Evolutionary conservation across 2,113 vertebrate genomes (phyloP).

Genomic region (Sarotherodon lohbergeri): DNA sequence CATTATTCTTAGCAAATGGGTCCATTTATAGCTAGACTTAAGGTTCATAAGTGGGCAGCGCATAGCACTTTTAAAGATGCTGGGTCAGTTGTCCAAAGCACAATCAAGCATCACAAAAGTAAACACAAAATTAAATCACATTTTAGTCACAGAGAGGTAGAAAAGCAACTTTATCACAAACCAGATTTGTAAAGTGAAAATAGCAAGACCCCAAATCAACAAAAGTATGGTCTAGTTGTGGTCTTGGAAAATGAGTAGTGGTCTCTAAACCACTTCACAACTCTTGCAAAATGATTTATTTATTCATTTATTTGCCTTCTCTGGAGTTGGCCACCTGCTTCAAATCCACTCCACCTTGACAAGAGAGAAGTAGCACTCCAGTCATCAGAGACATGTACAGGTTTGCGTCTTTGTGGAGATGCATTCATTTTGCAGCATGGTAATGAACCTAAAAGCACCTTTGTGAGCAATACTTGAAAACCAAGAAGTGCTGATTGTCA

Average conservation of each 20-base stretch:
- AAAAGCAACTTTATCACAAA: not conserved
- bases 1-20: not conserved
- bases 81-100: not conserved
- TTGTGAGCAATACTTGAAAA: not conserved
- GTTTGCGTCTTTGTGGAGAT: not conserved
- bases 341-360: not conserved
- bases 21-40: not conserved
- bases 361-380: not conserved
- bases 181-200: not conserved
- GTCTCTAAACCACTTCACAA: not conserved
- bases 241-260: not conserved
- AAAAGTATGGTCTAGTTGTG: not conserved
- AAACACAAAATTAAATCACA: not conserved
- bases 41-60: not conserved
- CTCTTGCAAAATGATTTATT: not conserved
- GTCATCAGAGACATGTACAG: not conserved
- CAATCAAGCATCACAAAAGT: not conserved
- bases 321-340: not conserved
- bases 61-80: not conserved
- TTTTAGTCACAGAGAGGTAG: not conserved
- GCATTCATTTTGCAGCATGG: not conserved
- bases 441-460: not conserved
- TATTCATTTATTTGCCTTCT: not conserved
- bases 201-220: not conserved
- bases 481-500: not conserved